Base-by-base conservation (phyloP, 2,888 invertebrate species). In the Chromoteleia sp. region DNA sequence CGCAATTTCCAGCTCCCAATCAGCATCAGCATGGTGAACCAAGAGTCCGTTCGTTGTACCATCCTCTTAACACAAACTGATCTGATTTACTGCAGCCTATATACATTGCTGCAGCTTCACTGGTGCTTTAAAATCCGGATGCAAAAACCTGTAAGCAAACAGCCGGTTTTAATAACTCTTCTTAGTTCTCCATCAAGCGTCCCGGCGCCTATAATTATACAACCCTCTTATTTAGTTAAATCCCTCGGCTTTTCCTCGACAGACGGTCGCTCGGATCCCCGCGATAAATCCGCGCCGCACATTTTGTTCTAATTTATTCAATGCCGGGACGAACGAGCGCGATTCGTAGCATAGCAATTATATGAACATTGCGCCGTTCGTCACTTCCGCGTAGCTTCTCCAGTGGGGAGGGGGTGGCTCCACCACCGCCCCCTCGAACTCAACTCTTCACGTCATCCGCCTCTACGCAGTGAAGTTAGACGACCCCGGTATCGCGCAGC, bases 401-500 rank as follows among this genome's bases (percentile, higher is more conserved):
- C 43, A 2, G 3, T 25, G 2, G 25, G 25, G 25, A 6, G 25
- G 25, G 25, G 25, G 25, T 2, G 2, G 25, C 6, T 6, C 25
- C 6, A 2, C 25, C 25, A 6, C 25, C 25, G 33, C 21, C 0
- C 14, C 12, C 59, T 29, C 61, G 12, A n/a, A n/a, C n/a, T n/a
- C n/a, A n/a, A n/a, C 15, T 12, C 43, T 29, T 50, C 36, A 52
- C 58, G 59, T 78, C 77, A 63, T 68, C 63, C 59, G 19, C 33
- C 48, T n/a, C n/a, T 52, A 17, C 29, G 52, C 29, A 39, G 52
- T 15, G 54, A 70, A 78, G 78, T 78, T 78, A 67, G 56, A 73
- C 78, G 78, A 78, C 65, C 78, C 67, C 30, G 52, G 71, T 76
- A 70, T 54, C 75, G 75, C 83, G 70, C 61, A 77, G 81, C 70